Evolutionary conservation across 2,797 vertebrate genomes (phyloP), one percentile per base, ranked within the genome.

Genomic region (Helostoma temminkii): DNA sequence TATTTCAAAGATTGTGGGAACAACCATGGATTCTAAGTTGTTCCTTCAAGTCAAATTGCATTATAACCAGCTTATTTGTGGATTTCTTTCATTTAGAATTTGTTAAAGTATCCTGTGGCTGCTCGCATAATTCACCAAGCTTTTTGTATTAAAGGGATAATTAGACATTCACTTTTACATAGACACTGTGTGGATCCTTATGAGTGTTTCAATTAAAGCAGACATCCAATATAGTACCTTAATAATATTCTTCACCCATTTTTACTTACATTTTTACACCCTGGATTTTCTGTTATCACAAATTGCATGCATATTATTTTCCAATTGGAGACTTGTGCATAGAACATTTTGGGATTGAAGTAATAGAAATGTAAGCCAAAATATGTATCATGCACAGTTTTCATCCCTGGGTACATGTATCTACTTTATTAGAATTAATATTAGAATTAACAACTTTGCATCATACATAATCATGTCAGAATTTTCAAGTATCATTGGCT

Each of bases 401-500:
- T 18, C 19, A 15, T 39, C 9, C 3, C 9, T 14, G 6, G 30
- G 1, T 28, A 41, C 15, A 3, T 43, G 4, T 47, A 42, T 56
- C 24, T n/a, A 16, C 32, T 53, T 59, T 32, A 14, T 64, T 41
- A 5, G 1, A 46, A 7, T n/a, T n/a, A n/a, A n/a, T n/a, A n/a
- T n/a, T n/a, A n/a, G n/a, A n/a, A n/a, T 71, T 46, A 67, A 49
- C 26, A 28, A 30, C 41, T 82, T 68, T 49, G 58, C 50, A 68
- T 42, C 37, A 55, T 56, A 9, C 68, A 74, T 66, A 72, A 78
- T 78, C 43, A 71, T 58, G 22, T 72, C 16, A 43, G 42, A 59
- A 45, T 45, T 46, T 60, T 16, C 24, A 53, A 46, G 52, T 57
- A 47, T 68, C 67, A 53, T 67, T 11, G n/a, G 66, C 61, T 45